Percentiles rank a stretch among this genome's conserved stretches.
Evolutionary conservation across 2,113 vertebrate genomes (phyloP).

Genomic region (Recurvirostra avosetta): DNA sequence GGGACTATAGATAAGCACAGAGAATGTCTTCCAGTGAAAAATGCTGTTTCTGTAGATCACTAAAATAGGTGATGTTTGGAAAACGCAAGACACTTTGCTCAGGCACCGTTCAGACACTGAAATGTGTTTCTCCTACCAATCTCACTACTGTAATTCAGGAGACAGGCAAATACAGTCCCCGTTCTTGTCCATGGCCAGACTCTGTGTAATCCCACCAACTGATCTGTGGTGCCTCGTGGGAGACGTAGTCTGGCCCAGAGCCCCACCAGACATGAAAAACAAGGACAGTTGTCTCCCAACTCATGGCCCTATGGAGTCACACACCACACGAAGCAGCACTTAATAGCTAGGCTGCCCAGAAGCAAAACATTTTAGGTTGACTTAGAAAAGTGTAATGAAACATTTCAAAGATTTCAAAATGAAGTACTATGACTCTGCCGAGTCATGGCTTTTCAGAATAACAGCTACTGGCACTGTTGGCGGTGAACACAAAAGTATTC

Average conservation of each 20-base stretch:
- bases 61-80: background rate
- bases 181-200: background rate
- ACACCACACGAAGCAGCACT: too few species aligned
- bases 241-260: background rate
- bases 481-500: background rate
- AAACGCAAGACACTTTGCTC: background rate
- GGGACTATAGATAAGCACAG: background rate
- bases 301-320: background rate
- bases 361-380: background rate
- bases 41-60: background rate
- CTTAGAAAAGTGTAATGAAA: background rate
- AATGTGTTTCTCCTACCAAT: background rate
- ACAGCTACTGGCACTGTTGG: background rate
- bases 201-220: background rate
- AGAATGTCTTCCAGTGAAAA: background rate
- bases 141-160: background rate
- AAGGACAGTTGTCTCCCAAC: background rate
- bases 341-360: background rate
- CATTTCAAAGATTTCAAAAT: background rate
- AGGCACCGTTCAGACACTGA: background rate
- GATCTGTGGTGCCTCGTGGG: background rate
- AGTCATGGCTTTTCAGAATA: background rate
- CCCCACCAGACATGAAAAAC: background rate
- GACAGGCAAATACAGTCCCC: background rate
- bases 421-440: background rate